Percentiles rank a stretch among this genome's conserved stretches.
Evolutionary conservation across 2,113 vertebrate species (phyloP).

Genomic region (Myocastor coypus): DNA sequence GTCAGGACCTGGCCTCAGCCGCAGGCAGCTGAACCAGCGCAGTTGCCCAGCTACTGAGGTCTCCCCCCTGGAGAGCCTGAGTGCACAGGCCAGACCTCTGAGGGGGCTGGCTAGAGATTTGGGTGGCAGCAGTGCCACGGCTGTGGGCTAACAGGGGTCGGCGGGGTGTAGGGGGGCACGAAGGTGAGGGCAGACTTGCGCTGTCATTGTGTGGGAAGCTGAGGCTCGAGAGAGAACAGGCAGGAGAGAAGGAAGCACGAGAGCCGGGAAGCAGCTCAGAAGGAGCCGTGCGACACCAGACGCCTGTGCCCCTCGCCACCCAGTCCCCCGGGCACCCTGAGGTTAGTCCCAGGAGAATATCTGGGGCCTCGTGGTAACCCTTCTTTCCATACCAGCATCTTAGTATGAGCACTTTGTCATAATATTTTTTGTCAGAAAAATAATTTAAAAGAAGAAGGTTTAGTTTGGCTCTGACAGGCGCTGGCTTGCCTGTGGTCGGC

Average conservation of each 20-base stretch:
- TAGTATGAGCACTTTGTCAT: neutral
- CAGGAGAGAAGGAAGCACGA: neutral
- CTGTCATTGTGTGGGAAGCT: neutral
- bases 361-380: neutral
- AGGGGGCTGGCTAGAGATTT: accelerated
- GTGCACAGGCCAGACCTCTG: neutral
- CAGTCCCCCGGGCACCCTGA: accelerated
- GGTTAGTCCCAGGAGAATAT: neutral
- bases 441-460: neutral
- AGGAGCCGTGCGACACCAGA: neutral
- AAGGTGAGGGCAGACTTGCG: too few relatives aligned
- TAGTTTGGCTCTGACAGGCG: neutral
- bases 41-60: neutral
- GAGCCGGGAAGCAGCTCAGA: neutral
- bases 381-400: too few relatives aligned
- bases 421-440: neutral
- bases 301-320: accelerated
- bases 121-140: neutral
- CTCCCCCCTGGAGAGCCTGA: neutral
- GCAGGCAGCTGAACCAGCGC: neutral
- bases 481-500: accelerated
- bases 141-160: accelerated
- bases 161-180: neutral
- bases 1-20: neutral
- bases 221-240: neutral